phyloP scores from a whole-genome alignment of 2,113 vertebrate species.

The Helogale parvula region DNA sequence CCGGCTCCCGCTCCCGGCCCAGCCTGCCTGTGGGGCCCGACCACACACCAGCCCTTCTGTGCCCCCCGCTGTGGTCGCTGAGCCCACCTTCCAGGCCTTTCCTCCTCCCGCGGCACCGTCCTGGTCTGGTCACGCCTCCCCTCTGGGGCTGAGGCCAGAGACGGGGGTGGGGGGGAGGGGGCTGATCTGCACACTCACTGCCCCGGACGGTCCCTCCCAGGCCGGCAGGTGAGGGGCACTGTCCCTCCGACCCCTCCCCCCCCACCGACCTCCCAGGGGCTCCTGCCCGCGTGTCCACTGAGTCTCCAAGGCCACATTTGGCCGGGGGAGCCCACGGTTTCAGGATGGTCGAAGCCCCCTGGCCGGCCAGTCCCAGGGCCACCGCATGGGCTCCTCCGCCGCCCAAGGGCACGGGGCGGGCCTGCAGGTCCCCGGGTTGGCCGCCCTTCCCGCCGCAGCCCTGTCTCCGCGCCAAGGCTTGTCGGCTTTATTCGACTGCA shows the following conservation, averaged over 20 bases:
- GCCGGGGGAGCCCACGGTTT: fast-evolving
- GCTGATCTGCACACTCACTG: not conserved
- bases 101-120: not conserved
- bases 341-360: fast-evolving
- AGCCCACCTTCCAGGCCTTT: not conserved
- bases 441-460: not conserved
- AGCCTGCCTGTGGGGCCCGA: not conserved
- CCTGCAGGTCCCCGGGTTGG: not conserved
- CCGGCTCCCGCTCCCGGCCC: not conserved
- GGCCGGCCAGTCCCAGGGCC: fast-evolving
- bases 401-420: not conserved
- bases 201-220: not conserved
- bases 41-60: not conserved
- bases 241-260: not conserved
- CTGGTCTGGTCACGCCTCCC: not conserved
- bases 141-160: not conserved
- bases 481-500: not conserved
- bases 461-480: not conserved
- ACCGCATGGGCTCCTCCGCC: fast-evolving
- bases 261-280: not conserved
- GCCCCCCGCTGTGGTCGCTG: not conserved
- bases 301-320: not conserved
- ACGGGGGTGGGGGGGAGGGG: not conserved
- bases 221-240: fast-evolving
- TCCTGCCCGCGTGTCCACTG: not conserved